Conservation (phyloP, 2,113 vertebrate genomes). For the Cynoglossus semilaevis region DNA sequence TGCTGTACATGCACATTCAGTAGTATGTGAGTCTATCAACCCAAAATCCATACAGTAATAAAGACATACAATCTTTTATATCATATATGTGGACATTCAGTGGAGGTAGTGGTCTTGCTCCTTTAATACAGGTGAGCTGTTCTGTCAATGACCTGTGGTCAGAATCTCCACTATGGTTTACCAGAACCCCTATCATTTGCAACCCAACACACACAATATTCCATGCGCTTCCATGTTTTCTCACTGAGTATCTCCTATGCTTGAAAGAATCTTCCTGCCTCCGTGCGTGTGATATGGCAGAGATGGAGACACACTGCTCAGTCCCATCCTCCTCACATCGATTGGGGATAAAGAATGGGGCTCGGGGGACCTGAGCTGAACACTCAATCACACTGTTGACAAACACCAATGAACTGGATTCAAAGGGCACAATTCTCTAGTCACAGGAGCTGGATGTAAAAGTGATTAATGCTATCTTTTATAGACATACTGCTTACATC, state of each 20-base stretch:
- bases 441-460: constrained; percentile 1
- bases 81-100: too few species aligned
- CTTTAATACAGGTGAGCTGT: too few species aligned
- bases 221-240: not conserved
- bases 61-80: too few species aligned
- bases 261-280: constrained; percentile 28
- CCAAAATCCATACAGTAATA: too few species aligned
- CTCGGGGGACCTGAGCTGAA: constrained; percentile 40
- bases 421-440: constrained; percentile 31
- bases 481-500: not conserved
- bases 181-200: constrained; percentile 1
- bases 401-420: constrained; percentile 46
- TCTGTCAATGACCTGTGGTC: too few species aligned
- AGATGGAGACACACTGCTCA: constrained; percentile 25
- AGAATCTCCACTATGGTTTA: not conserved
- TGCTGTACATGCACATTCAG: not conserved
- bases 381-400: constrained; percentile 43
- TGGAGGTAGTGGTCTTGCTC: too few species aligned
- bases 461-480: constrained; percentile 21
- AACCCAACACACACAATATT: not conserved
- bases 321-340: constrained; percentile 44
- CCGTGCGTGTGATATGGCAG: constrained; percentile 32
- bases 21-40: not conserved
- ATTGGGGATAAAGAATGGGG: constrained; percentile 49
- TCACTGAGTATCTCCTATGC: constrained; percentile 15